Conservation (phyloP, 1,140 invertebrate genomes). For the Wasmannia auropunctata region DNA sequence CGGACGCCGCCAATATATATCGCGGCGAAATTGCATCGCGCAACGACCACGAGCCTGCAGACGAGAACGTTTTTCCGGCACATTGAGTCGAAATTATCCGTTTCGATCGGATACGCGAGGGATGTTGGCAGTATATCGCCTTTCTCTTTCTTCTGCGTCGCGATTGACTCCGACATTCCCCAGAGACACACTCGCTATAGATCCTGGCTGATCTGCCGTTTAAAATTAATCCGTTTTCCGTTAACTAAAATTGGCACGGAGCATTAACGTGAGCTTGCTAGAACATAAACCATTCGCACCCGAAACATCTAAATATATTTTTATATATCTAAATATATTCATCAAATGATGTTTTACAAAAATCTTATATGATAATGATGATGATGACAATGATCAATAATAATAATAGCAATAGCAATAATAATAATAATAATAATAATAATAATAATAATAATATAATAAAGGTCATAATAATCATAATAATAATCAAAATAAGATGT, state of each 20-base stretch:
- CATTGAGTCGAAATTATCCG: conserved; percentile 39
- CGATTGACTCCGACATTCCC: not conserved
- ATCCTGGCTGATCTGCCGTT: not conserved
- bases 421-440: too few species aligned
- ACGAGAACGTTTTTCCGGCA: conserved; percentile 38
- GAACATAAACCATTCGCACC: not conserved
- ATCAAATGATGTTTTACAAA: not conserved
- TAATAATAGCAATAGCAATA: too few species aligned
- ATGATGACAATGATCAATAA: too few species aligned
- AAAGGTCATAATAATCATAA: too few species aligned
- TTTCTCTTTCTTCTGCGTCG: not conserved
- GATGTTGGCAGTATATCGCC: conserved; percentile 19
- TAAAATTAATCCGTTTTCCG: conserved; percentile 12
- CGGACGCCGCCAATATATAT: conserved; percentile 7
- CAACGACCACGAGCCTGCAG: conserved; percentile 4
- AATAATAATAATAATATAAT: too few species aligned
- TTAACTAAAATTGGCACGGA: not conserved
- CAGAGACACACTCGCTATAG: not conserved
- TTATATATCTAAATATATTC: too few species aligned
- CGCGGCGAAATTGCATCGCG: conserved; percentile 35
- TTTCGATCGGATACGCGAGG: conserved; percentile 34
- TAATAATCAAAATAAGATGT: too few species aligned
- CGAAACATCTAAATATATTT: not conserved
- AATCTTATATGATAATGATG: not conserved
- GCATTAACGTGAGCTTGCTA: not conserved